phyloP scores from a whole-genome alignment of 2,113 vertebrate species.

The Myrmecophaga tridactyla region DNA sequence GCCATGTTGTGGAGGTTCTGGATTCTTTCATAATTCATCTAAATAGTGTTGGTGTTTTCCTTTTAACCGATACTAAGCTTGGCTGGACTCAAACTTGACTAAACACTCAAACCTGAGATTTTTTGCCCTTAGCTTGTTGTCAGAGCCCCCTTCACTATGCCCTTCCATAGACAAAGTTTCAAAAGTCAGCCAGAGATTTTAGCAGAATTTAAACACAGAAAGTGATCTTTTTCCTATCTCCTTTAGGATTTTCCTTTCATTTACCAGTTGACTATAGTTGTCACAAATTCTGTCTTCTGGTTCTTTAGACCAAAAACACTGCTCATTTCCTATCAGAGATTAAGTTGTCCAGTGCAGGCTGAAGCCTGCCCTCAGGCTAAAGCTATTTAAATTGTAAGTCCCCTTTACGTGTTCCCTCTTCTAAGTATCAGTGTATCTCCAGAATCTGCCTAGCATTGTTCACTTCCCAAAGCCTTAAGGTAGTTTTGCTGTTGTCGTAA shows the following conservation, averaged over 20 bases:
- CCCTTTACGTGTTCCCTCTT: not conserved
- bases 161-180: not conserved
- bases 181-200: not conserved
- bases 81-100: not conserved
- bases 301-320: not conserved
- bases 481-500: not conserved
- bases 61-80: not conserved
- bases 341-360: not conserved
- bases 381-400: not conserved
- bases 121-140: not conserved
- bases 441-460: not conserved
- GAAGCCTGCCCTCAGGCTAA: not conserved
- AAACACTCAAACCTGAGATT: not conserved
- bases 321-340: not conserved
- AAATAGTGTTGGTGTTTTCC: not conserved
- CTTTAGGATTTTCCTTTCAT: not conserved
- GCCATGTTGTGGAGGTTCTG: not conserved
- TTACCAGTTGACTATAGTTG: not conserved
- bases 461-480: not conserved
- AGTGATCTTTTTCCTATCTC: not conserved
- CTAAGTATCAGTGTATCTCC: not conserved
- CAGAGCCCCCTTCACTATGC: not conserved
- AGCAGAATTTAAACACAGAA: not conserved
- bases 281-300: not conserved
- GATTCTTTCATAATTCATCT: not conserved